Evolutionary conservation across 2,797 vertebrate genomes (phyloP).

Genomic region (Dromococcyx pavoninus): DNA sequence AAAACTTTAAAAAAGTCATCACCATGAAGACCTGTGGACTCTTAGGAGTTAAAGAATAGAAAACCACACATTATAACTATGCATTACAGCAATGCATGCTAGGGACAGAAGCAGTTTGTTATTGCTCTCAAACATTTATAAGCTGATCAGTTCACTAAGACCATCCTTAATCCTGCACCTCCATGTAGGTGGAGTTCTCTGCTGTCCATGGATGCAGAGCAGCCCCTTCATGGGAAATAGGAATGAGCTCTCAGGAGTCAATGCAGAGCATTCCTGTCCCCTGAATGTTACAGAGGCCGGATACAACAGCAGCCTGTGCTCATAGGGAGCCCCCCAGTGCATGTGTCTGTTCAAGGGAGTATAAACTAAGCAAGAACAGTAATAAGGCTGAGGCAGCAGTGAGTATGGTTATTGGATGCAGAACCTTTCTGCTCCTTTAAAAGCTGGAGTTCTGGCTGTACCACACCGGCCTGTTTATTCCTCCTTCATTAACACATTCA

Average conservation of each 20-base stretch:
- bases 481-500: neutral
- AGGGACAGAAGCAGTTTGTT: neutral
- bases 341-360: neutral
- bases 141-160: neutral
- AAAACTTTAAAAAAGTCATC: neutral
- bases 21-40: neutral
- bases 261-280: neutral
- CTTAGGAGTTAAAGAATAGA: neutral
- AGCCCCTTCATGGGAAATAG: neutral
- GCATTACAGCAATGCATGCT: rapidly evolving
- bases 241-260: neutral
- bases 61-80: neutral
- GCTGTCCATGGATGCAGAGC: neutral
- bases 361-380: neutral
- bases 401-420: neutral
- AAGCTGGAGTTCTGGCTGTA: neutral
- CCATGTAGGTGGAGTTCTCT: neutral
- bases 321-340: neutral
- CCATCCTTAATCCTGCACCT: neutral
- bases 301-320: neutral
- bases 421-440: neutral
- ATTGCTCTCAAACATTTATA: neutral
- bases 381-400: neutral
- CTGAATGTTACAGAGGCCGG: neutral
- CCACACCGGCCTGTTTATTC: neutral